Base-by-base conservation (phyloP, 2,888 invertebrate species). In the Nomada hirtipes region DNA sequence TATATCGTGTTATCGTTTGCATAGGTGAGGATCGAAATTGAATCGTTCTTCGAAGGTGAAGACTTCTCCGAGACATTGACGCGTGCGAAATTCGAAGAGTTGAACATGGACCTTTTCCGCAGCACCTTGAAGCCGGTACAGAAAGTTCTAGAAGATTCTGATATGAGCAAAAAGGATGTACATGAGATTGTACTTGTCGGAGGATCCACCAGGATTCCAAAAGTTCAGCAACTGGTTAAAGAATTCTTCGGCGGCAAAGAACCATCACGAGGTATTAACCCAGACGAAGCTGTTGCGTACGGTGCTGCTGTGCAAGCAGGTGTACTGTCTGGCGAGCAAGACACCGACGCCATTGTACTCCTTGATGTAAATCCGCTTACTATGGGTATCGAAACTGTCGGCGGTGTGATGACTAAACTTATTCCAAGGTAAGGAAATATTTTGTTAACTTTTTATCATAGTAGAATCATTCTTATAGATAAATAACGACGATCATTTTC, bases 271-370 rank as follows among this genome's bases (percentile, higher is more conserved):
- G 99, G 99, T 88, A 99, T 99, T 94, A 99, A 99, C 94, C 99
- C 99, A 71, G 99, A 99, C 94, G 99, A 99, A 94, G 99, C 99
- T 89, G 99, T 99, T 77, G 99, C 99, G 67, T 99, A 98, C 93
- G 99, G 99, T 92, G 99, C 99, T 59, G 99, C 99, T 87, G 99
- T 99, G 11, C 99, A 99, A 95, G 99, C 98, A 92, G 99, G 99
- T 90, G 99, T 99, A 1, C 96, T 99, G 79, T 98, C 98, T 82
- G 98, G 99, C 72, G 99, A 99, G 95, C 98, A 99, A 94, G 98
- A 98, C 93, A 98, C 98, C 2, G 98, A 98, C 90, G 99, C 99
- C 74, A 97, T 99, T 88, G 98, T 99, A 0, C 95, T 99, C 81
- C 96, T 99, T 85, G 99, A 99, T 94, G 99, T 99, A 73, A 99